Base-by-base conservation (phyloP, 2,113 vertebrate species). In the Numida meleagris region DNA sequence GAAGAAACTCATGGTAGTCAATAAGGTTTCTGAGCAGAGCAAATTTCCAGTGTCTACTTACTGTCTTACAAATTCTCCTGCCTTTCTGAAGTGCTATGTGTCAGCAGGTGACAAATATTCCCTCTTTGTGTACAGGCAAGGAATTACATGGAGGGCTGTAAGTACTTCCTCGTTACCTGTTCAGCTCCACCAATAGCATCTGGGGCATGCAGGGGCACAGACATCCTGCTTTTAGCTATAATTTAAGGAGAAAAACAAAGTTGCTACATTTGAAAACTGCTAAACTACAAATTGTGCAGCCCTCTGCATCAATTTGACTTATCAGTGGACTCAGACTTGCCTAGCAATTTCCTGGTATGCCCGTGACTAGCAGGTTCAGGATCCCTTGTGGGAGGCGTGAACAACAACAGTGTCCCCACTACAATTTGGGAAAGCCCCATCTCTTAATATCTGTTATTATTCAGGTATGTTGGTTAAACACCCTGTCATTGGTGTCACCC, bases 71-170 rank as follows among this genome's bases (percentile, higher is more conserved):
- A 88, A 62, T 88, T 90, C 36, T 89, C 11, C 27, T 70, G 81
- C 78, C 58, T 90, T 90, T 86, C 48, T 89, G 77, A 94, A 84
- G 61, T 82, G 81, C 51, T 79, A 0, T 42, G 7, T 81, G 77
- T 86, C 80, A 90, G 73, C 48, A 79, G 57, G 18, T 73, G 84
- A 93, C 82, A 93, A 90, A 92, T 89, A 83, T 83, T 88, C 50
- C 17, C 25, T 67, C 34, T 88, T n/a, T 88, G 82, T 76, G 50
- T 46, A 23, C 43, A 68, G 20, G 58, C 12, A 57, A 90, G 42
- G 62, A 62, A 76, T 72, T 82, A 42, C 40, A 36, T 21, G n/a
- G 25, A 65, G 48, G 74, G 20, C 38, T 72, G 11, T 40, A 71
- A 81, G 25, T 78, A 62, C 57, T 92, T 73, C 86, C 57, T 63